Percentiles rank a stretch among this genome's conserved stretches.
These are phyloP conservation scores for Clamator glandarius DNA, from an alignment of 2,797 vertebrate genomes.

Conservation along the genomic window DNA sequence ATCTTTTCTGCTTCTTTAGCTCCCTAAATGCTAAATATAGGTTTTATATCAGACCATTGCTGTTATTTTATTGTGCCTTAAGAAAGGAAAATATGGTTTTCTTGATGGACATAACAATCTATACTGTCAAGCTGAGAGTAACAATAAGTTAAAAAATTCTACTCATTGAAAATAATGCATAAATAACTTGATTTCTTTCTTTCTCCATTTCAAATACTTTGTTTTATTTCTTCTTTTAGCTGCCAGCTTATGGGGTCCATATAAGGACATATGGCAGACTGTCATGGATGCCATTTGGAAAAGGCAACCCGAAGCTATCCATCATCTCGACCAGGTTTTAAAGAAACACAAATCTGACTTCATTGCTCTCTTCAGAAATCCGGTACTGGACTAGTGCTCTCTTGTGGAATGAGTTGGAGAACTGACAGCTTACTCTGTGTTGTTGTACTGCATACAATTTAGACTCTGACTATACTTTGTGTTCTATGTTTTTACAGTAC, in stretches of 20 bases:
- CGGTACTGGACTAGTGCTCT: conserved; percentile 78
- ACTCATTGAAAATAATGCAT: background rate
- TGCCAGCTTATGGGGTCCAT: conserved; percentile 96
- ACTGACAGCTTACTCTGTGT: background rate
- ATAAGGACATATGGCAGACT: conserved; percentile 94
- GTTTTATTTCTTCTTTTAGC: conserved; percentile 75
- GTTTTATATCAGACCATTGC: background rate
- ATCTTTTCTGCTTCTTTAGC: background rate
- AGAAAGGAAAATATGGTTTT: background rate
- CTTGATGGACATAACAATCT: background rate
- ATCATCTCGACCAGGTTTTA: conserved; percentile 91
- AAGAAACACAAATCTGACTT: conserved; percentile 98
- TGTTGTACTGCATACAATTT: background rate
- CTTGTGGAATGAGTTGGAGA: background rate
- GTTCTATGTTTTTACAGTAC: background rate
- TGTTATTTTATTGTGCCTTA: background rate
- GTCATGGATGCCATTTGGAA: conserved; percentile 91
- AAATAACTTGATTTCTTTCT: background rate
- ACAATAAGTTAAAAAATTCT: background rate
- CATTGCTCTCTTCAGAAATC: conserved; percentile 95
- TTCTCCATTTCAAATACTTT: background rate
- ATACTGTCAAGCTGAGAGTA: background rate
- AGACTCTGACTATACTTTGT: background rate
- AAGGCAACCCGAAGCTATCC: conserved; percentile 90
- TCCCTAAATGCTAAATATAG: background rate